A percentile compares a stretch with the other conserved stretches of the same genome.
These are phyloP conservation scores for Anhinga rufa DNA, from an alignment of 2,113 vertebrate species.

Conservation along the genomic window DNA sequence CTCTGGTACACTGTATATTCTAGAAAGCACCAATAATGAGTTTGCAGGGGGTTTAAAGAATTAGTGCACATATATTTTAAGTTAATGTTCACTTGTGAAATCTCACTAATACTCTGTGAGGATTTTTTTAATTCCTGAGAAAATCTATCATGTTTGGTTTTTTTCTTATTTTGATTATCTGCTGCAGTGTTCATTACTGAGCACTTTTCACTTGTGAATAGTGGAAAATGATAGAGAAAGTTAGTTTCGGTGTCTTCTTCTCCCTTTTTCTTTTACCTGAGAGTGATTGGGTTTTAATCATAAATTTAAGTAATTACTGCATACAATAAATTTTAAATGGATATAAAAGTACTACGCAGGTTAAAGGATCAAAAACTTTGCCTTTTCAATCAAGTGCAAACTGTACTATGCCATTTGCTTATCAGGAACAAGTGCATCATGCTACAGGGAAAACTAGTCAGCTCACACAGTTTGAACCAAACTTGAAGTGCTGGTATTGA, in stretches of 20 bases:
- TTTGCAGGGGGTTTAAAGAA: not conserved
- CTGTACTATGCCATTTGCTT: not conserved
- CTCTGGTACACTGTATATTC: not conserved
- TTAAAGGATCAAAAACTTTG: not conserved
- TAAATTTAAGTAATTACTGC: not conserved
- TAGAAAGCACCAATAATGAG: not conserved
- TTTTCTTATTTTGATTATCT: not conserved
- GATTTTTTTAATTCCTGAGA: not conserved
- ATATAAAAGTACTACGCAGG: not conserved
- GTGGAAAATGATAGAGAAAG: not conserved
- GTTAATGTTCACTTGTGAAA: not conserved
- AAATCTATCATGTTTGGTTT: not conserved
- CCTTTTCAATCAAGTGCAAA: not conserved
- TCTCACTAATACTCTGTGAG: not conserved
- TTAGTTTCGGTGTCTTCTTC: not conserved
- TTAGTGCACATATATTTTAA: not conserved
- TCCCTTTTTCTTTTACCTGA: not conserved
- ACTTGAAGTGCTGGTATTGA: no score
- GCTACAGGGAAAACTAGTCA: not conserved
- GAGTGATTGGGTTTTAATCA: not conserved
- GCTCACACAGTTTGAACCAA: not conserved
- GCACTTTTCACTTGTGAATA: not conserved
- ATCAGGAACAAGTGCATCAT: not conserved
- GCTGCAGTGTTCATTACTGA: not conserved
- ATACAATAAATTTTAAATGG: not conserved